These are phyloP conservation scores for Pterocles gutturalis DNA, from an alignment of 2,113 vertebrate genomes.

Conservation along the genomic window DNA sequence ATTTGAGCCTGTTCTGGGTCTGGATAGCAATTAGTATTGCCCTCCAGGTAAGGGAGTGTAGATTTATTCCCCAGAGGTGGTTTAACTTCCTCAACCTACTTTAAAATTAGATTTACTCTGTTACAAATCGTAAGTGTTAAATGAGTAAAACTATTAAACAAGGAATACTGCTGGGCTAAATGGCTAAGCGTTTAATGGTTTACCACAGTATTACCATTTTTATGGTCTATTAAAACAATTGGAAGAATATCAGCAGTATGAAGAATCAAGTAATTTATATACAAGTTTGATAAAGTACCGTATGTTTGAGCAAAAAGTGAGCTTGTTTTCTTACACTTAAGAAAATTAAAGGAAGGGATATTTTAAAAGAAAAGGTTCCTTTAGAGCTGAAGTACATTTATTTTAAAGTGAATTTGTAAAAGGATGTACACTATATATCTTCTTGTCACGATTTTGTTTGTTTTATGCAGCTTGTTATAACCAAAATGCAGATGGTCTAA, in stretches of 20 bases:
- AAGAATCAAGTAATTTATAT: slow-evolving; percentile 76
- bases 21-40: slow-evolving; percentile 63
- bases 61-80: slow-evolving; percentile 63
- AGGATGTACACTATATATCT: not conserved
- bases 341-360: slow-evolving; percentile 1
- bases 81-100: slow-evolving; percentile 72
- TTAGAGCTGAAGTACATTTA: not conserved
- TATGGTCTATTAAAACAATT: slow-evolving; percentile 79
- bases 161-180: slow-evolving; percentile 80
- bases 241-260: slow-evolving; percentile 71
- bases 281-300: slow-evolving; percentile 73
- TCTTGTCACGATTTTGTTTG: not conserved
- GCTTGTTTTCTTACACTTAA: slow-evolving; percentile 5
- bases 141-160: slow-evolving; percentile 79
- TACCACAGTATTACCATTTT: slow-evolving; percentile 78
- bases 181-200: slow-evolving; percentile 77
- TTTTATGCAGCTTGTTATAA: not conserved
- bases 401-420: not conserved
- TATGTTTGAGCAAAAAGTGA: slow-evolving; percentile 38
- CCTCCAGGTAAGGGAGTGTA: slow-evolving; percentile 55
- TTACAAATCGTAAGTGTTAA: slow-evolving; percentile 77
- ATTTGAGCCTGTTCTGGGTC: slow-evolving; percentile 55
- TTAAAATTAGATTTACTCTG: slow-evolving; percentile 80
- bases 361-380: not conserved
- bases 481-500: not conserved